Conservation (phyloP, 1,140 invertebrate genomes). For the Pygmarrhopalites habei region DNA sequence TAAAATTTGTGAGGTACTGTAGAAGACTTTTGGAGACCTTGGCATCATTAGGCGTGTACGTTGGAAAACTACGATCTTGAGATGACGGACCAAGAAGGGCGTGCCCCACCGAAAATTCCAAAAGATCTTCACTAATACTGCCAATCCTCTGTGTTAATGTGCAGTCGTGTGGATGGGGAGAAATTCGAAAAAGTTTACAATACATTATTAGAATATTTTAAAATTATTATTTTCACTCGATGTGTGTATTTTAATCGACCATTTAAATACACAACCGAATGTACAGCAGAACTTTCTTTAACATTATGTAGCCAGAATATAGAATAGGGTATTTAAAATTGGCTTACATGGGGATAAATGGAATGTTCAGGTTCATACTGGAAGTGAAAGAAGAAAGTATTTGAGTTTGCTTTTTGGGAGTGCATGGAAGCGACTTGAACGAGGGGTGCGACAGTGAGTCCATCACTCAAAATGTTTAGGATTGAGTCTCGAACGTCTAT, state of each 20-base stretch:
- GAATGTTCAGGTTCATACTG: slow-evolving; percentile 67
- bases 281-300: too few relatives aligned
- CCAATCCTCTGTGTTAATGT: slow-evolving; percentile 37
- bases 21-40: slow-evolving; percentile 65
- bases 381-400: slow-evolving; percentile 81
- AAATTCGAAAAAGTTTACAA: background rate
- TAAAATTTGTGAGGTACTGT: slow-evolving; percentile 75
- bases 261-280: too few relatives aligned
- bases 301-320: background rate
- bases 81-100: slow-evolving; percentile 21
- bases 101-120: slow-evolving; percentile 38
- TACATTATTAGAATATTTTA: background rate
- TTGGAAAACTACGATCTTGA: slow-evolving; percentile 29
- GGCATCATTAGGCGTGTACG: slow-evolving; percentile 50
- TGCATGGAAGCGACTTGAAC: slow-evolving; percentile 72
- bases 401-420: slow-evolving; percentile 60
- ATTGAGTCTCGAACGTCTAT: slow-evolving; percentile 64
- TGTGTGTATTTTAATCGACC: background rate
- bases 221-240: background rate
- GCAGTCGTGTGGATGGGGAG: background rate
- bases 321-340: background rate
- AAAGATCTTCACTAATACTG: slow-evolving; percentile 37
- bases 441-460: slow-evolving; percentile 73
- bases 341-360: slow-evolving; percentile 64
- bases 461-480: slow-evolving; percentile 69